Evolutionary conservation across 2,113 vertebrate genomes (phyloP), one percentile per base, ranked within the genome.

Genomic region (Aleadryas rufinucha): DNA sequence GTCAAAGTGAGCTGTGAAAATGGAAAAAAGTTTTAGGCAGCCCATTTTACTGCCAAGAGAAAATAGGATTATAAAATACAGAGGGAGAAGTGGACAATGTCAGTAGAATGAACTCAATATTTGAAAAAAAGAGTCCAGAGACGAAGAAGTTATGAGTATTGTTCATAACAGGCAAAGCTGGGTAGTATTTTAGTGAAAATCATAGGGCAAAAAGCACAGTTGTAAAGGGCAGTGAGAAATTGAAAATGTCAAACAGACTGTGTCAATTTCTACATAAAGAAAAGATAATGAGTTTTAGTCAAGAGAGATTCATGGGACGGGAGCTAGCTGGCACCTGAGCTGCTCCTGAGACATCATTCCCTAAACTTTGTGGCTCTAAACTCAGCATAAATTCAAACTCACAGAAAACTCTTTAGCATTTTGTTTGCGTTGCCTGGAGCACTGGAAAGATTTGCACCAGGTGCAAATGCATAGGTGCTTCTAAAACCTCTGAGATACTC

Each of bases 261-360:
- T 75, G 61, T 33, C 66, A 88, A 82, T 93, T 78, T 92, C 39
- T 83, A 61, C 45, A 60, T 77, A 69, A 90, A 68, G 78, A 72
- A 91, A 87, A 60, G 19, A 57, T 44, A 88, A 91, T 47, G 59
- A 69, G 13, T 42, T 95, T 88, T 88, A 83, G 39, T 27, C 35
- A 66, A 41, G 54, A 35, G 8, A 64, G 4, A 47, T 86, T 83
- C 14, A 56, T 41, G 60, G 18, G 5, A 56, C 0, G 0, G 15
- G 11, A 86, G 8, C 4, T 72, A n/a, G 44, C 49, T 96, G 60
- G 27, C 35, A 47, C 41, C 41, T 61, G 27, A 76, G 10, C 5
- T 5, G 3, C 13, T 80, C 53, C 37, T 45, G 59, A 53, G 28
- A 45, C 19, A 27, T 85, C 10, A 52, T 74, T 72, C 33, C 24